Percentiles rank a stretch among this genome's conserved stretches.
These are phyloP conservation scores for Drosophila micromelanica DNA, from an alignment of 1,140 invertebrate species.

Conservation along the genomic window DNA sequence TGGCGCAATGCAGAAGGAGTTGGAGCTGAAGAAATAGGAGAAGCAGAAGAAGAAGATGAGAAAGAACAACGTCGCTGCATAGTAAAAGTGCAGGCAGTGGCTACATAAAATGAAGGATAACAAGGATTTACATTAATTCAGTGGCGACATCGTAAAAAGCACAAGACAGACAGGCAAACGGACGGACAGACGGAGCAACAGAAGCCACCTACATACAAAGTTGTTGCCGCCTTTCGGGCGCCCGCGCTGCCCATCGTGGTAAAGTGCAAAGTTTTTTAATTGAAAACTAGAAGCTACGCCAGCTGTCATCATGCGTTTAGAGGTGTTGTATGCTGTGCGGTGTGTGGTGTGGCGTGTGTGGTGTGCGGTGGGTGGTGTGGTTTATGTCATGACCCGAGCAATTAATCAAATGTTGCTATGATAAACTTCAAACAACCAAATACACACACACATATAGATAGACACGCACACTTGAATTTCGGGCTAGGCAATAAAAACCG, in stretches of 20 bases:
- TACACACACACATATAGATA: slow-evolving; percentile 3
- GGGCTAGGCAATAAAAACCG: slow-evolving; percentile 27
- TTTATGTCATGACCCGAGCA: slow-evolving; percentile 26
- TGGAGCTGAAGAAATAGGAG: neutral
- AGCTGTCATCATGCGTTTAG: slow-evolving; percentile 25
- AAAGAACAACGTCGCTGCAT: slow-evolving; percentile 10
- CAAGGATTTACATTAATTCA: slow-evolving; percentile 60
- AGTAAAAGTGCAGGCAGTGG: slow-evolving; percentile 50
- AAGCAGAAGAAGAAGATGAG: neutral
- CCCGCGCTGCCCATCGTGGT: neutral
- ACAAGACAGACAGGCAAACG: neutral
- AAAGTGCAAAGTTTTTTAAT: slow-evolving; percentile 52
- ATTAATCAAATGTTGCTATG: slow-evolving; percentile 53
- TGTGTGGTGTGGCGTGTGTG: neutral
- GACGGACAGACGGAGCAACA: neutral
- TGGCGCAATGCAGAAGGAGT: slow-evolving; percentile 42
- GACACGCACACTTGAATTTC: neutral
- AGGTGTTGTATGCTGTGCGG: neutral
- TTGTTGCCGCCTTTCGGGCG: slow-evolving; percentile 19
- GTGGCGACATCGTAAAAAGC: slow-evolving; percentile 46
- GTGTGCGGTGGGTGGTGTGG: slow-evolving; percentile 3
- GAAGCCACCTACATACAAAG: slow-evolving; percentile 16
- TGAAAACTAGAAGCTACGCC: slow-evolving; percentile 45
- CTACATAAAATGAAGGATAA: slow-evolving; percentile 59
- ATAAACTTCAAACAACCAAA: slow-evolving; percentile 39